Evolutionary conservation across 1,140 invertebrate species (phyloP), one percentile per base, ranked within the genome.

Genomic region (Drosophila ercepeae): DNA sequence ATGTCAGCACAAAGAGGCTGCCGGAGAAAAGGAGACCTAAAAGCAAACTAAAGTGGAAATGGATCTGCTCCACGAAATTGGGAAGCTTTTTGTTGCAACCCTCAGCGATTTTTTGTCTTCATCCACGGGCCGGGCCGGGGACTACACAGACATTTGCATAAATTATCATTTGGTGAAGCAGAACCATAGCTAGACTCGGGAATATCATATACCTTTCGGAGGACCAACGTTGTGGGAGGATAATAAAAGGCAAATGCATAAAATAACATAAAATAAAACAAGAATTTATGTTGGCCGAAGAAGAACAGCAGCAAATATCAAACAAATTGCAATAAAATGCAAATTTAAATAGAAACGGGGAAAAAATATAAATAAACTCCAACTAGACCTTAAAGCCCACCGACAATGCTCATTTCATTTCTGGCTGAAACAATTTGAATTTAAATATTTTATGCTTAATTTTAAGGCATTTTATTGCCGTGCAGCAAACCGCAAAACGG

Each of bases 261-360:
- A 84, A 84, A 86, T 79, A 86, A 86, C 83, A 81, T 79, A 86
- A 81, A 75, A 86, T 84, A 76, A 86, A 86, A 84, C 63, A 74
- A 69, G 81, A 84, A 86, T 84, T 84, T 84, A 84, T 84, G 79
- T 71, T 60, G 36, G 23, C 19, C 34, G n/a, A 13, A 52, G 39
- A n/a, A 49, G 48, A 58, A 25, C 32, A 55, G 36, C 46, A 57
- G 55, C 70, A 84, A 84, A 84, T 76, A 84, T 79, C 61, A 79
- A 84, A 67, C 81, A 69, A 84, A 84, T 86, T 84, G 79, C 81
- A 84, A 86, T 86, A 86, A 84, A 84, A 84, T 84, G 79, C 79
- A 84, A 84, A 84, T 84, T 76, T 74, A 76, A 86, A 79, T 72
- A 68, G 50, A 39, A 44, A 42, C 29, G 27, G n/a, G n/a, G n/a